These are phyloP conservation scores for Synanthedon myopaeformis DNA, from an alignment of 2,888 invertebrate species.

Conservation along the genomic window DNA sequence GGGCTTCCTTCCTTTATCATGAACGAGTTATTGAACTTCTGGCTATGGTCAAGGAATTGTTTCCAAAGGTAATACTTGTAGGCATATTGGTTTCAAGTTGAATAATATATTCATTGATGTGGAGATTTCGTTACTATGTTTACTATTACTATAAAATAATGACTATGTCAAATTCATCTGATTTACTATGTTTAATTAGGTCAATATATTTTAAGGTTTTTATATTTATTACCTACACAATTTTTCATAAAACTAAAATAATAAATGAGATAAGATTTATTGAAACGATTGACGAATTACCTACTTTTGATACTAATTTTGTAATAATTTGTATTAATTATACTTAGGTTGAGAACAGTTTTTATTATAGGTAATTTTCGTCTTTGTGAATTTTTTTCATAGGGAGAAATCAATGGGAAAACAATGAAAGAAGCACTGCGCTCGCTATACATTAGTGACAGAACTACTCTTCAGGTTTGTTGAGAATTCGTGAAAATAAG, in stretches of 20 bases:
- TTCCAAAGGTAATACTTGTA: conserved; percentile 36
- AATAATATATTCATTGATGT: too few relatives aligned
- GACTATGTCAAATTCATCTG: not conserved
- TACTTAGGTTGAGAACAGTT: not conserved
- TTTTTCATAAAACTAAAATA: too few relatives aligned
- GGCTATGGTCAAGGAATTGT: conserved; percentile 47
- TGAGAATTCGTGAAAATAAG: not conserved
- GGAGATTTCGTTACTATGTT: too few relatives aligned
- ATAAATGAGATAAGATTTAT: too few relatives aligned
- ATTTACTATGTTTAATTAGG: too few relatives aligned
- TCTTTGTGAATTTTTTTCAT: conserved; percentile 4
- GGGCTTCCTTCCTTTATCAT: conserved; percentile 74
- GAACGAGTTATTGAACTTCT: conserved; percentile 66
- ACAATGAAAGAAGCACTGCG: conserved; percentile 34
- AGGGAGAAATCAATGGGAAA: conserved; percentile 30
- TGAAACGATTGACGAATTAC: too few relatives aligned
- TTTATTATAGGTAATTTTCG: not conserved
- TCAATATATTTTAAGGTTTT: too few relatives aligned
- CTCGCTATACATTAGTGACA: not conserved
- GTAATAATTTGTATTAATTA: not conserved
- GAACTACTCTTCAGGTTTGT: not conserved
- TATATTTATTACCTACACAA: too few relatives aligned
- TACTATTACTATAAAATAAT: too few relatives aligned
- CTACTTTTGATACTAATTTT: too few relatives aligned
- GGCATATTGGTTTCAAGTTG: too few relatives aligned